Evolutionary conservation across 37 sponge, comb jelly and placozoan genomes (phyloP).

Genomic region (Ephydatia muelleri): DNA sequence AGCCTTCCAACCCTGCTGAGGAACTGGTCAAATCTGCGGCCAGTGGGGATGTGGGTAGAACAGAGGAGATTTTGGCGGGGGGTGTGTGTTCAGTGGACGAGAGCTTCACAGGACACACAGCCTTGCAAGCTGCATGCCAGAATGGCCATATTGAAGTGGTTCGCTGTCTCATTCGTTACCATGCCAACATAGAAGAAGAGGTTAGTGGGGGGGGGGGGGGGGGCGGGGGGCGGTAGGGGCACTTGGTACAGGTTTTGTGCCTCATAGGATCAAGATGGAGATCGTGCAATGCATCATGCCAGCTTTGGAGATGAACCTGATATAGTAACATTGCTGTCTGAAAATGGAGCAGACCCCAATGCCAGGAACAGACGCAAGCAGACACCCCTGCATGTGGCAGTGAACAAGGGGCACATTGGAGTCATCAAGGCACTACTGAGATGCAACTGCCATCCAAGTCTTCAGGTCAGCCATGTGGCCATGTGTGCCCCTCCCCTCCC

Average conservation of each 20-base stretch:
- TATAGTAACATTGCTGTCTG: constrained; percentile 65
- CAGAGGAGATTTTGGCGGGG: constrained; percentile 21
- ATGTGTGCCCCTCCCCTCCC: not conserved
- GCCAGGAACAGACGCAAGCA: constrained; percentile 81
- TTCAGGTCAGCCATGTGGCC: constrained; percentile 57
- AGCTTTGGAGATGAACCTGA: constrained; percentile 87
- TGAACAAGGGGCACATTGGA: constrained; percentile 77
- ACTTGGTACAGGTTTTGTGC: not conserved
- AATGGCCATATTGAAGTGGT: constrained; percentile 83
- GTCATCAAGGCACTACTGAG: constrained; percentile 67
- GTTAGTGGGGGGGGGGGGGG: constrained; percentile 18
- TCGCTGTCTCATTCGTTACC: constrained; percentile 54
- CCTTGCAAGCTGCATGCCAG: constrained; percentile 85
- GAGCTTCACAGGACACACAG: constrained; percentile 65
- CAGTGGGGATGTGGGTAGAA: constrained; percentile 58
- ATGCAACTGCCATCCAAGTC: constrained; percentile 69
- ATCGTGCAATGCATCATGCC: constrained; percentile 84
- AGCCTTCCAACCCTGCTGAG: constrained; percentile 59
- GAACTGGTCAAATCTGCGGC: constrained; percentile 77
- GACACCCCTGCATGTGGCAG: constrained; percentile 89
- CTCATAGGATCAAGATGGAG: constrained; percentile 83
- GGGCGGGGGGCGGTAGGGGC: no score
- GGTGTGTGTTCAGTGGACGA: constrained; percentile 64
- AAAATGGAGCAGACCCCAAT: constrained; percentile 72
- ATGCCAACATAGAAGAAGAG: constrained; percentile 84